These are phyloP conservation scores for Drosophila aldrichi DNA, from an alignment of 2,888 invertebrate species.

Conservation along the genomic window DNA sequence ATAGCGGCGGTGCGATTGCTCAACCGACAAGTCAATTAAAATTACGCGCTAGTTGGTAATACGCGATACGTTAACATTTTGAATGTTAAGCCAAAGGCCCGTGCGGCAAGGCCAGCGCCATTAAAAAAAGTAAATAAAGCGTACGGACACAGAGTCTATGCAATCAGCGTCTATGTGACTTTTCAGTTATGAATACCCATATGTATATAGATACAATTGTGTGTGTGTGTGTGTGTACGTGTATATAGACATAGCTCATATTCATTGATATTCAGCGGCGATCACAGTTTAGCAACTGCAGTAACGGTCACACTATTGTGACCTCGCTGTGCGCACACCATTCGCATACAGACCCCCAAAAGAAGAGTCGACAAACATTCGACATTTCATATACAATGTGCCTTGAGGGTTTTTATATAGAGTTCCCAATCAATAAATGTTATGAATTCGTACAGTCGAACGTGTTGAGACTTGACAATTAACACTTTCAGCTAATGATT, in stretches of 20 bases:
- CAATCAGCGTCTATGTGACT: constrained; percentile 10
- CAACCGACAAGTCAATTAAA: constrained; percentile 53
- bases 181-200: constrained; percentile 18
- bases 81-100: constrained; percentile 59
- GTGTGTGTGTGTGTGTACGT: too few species aligned
- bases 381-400: background rate
- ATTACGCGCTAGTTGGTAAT: constrained; percentile 37
- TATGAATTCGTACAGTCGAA: constrained; percentile 32
- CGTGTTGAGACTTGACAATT: constrained; percentile 44
- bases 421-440: constrained; percentile 40
- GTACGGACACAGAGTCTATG: constrained; percentile 1
- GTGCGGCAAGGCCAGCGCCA: constrained; percentile 67
- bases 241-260: background rate
- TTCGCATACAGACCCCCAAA: constrained; percentile 29
- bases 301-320: constrained; percentile 55
- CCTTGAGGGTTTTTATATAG: constrained; percentile 12
- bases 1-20: constrained; percentile 29
- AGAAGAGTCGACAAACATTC: constrained; percentile 26
- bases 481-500: constrained; percentile 3
- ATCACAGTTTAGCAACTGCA: constrained; percentile 61
- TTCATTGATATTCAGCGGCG: constrained; percentile 61
- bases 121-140: constrained; percentile 58
- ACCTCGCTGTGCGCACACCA: constrained; percentile 46
- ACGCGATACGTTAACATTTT: constrained; percentile 38
- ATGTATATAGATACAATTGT: constrained; percentile 2